Base-by-base conservation (phyloP, 2,797 vertebrate genomes). In the Miichthys miiuy region DNA sequence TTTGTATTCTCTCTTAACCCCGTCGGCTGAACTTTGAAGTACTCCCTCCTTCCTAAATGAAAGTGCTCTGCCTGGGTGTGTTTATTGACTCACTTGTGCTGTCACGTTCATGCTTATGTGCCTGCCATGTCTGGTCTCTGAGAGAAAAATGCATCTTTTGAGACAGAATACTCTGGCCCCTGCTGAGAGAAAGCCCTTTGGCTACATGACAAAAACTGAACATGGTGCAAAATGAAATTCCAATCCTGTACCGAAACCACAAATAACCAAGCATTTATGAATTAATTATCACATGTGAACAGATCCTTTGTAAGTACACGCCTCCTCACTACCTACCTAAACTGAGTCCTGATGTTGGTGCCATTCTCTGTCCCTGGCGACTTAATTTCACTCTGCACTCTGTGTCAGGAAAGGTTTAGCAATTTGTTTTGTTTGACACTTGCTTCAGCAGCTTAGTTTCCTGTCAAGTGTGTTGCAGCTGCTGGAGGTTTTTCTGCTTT, bases 351-450 rank as follows among this genome's bases (percentile, higher is more conserved):
- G 55, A 76, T 81, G 83, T 77, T 73, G 73, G 76, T 75, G 80
- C 75, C 63, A 23, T 76, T 61, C 58, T 68, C 54, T n/a, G 50
- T 84, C 58, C 67, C 63, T 61, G 47, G 74, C 68, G 78, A 86
- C 84, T 89, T 85, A 46, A 91, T 91, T 87, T 83, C 79, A 66
- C 81, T 81, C 78, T 10, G 25, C 1, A 9, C 57, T 3, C 46
- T 9, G 74, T 82, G 89, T 89, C 88, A 73, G 66, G 48, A 70
- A 77, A 73, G 77, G 68, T 82, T 88, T 78, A 65, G 84, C 69
- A 68, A 80, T 83, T 87, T 91, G 76, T 87, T 89, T 81, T 80
- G 70, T 85, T 84, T 91, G 87, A 86, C 85, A 86, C 81, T 82
- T 81, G 72, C 80, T 67, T 83, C 57, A 55, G 81, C 78, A 42